phyloP scores from a whole-genome alignment of 2,797 vertebrate genomes.

The Pteronotus mesoamericanus region DNA sequence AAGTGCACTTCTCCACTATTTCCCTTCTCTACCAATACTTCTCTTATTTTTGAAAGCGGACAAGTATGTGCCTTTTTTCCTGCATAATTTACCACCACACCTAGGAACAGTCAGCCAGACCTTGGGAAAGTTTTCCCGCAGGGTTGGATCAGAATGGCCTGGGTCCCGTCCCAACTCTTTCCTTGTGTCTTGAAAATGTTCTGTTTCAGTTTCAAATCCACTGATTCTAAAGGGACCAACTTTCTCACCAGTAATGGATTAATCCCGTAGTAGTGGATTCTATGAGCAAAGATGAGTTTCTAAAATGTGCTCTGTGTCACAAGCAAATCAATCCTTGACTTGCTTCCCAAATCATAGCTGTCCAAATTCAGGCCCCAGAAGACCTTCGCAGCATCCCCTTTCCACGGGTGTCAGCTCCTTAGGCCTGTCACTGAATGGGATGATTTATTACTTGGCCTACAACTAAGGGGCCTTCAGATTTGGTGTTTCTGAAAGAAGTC shows the following conservation, averaged over 20 bases:
- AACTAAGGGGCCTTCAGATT: background rate
- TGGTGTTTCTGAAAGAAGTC: slow-evolving; percentile 6
- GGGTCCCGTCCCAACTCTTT: background rate
- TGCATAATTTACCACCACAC: background rate
- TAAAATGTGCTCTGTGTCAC: background rate
- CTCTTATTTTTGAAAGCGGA: background rate
- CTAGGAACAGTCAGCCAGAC: background rate
- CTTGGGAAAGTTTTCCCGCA: background rate
- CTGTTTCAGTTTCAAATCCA: background rate
- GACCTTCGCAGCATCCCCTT: background rate
- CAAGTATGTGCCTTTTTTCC: background rate
- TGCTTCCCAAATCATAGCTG: background rate
- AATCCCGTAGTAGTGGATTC: background rate
- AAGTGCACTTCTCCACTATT: background rate
- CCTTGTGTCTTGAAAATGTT: background rate
- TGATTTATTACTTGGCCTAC: background rate
- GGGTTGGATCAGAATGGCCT: background rate
- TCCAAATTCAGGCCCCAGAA: background rate
- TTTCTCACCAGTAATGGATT: background rate
- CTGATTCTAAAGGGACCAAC: background rate
- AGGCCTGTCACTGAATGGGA: background rate
- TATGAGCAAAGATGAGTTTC: background rate
- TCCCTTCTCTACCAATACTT: background rate
- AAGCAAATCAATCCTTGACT: background rate
- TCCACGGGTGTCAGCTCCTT: background rate